Conservation (phyloP, 2,113 vertebrate genomes). For the Zootoca vivipara region DNA sequence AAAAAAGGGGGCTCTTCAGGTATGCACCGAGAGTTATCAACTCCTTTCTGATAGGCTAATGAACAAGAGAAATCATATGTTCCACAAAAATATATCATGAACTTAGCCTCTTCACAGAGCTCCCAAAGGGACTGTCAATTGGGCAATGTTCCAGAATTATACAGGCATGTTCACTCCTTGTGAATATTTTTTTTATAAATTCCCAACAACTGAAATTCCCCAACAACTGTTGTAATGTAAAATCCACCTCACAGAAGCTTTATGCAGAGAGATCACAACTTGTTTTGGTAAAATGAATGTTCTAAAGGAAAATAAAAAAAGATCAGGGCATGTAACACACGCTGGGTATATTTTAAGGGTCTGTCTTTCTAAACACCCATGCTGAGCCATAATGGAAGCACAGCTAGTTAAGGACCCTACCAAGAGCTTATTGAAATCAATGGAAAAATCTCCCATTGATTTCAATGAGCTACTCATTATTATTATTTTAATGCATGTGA, state of each 20-base stretch:
- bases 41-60: not conserved
- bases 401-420: not conserved
- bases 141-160: not conserved
- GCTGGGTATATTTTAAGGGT: not conserved
- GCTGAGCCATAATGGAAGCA: not conserved
- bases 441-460: not conserved
- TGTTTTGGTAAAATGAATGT: not conserved
- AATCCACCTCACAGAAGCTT: not conserved
- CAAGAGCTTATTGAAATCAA: not conserved
- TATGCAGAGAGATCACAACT: not conserved
- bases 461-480: not conserved
- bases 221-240: not conserved
- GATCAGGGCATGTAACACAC: not conserved
- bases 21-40: not conserved
- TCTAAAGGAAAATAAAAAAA: not conserved
- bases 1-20: not conserved
- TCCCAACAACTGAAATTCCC: not conserved
- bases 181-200: slow-evolving; percentile 16
- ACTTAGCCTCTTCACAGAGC: not conserved
- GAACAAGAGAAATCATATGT: not conserved
- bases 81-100: not conserved
- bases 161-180: not conserved
- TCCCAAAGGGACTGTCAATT: not conserved
- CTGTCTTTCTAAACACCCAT: not conserved
- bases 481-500: not conserved